Base-by-base conservation (phyloP, 2,797 vertebrate species). In the Trematomus bernacchii region DNA sequence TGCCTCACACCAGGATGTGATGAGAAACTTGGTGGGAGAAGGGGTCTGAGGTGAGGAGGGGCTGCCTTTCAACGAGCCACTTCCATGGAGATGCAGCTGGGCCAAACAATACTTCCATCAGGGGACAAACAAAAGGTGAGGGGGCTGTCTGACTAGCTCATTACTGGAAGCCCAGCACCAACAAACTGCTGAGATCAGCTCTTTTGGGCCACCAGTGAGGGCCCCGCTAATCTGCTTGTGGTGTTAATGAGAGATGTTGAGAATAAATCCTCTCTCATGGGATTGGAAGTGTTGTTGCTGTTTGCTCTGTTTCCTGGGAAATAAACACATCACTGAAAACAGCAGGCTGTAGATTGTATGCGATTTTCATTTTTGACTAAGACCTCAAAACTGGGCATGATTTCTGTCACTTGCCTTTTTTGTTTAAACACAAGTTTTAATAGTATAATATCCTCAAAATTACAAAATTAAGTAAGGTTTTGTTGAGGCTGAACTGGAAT, bases 71-170 rank as follows among this genome's bases (percentile, higher is more conserved):
- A 96, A 96, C 96, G 96, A 97, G 95, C 95, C 95, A 96, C 95
- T 96, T 95, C 97, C 96, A 97, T 97, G 96, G 97, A 97, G 96
- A 97, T 95, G 94, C 96, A 96, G 96, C 96, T 96, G 96, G 95
- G 93, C 95, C 96, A 93, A 96, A 96, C 96, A 96, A 96, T 96
- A 97, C 97, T 97, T 95, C 95, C 95, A 94, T 96, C 94, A 95
- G 95, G 92, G 91, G 92, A 94, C 95, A 95, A 91, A 96, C 95
- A 96, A 93, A 88, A 94, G 87, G 80, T 83, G 90, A 90, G 89
- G 77, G 42, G 73, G 86, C 95, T 92, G 95, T 94, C 93, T 92
- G 94, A 93, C 94, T 93, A 94, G 92, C 94, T 96, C 96, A 95
- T 96, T 96, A 96, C 95, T 92, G 94, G 94, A 94, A 95, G 95